These are phyloP conservation scores for Unio pictorum DNA, from an alignment of 2,888 invertebrate genomes.

Conservation along the genomic window DNA sequence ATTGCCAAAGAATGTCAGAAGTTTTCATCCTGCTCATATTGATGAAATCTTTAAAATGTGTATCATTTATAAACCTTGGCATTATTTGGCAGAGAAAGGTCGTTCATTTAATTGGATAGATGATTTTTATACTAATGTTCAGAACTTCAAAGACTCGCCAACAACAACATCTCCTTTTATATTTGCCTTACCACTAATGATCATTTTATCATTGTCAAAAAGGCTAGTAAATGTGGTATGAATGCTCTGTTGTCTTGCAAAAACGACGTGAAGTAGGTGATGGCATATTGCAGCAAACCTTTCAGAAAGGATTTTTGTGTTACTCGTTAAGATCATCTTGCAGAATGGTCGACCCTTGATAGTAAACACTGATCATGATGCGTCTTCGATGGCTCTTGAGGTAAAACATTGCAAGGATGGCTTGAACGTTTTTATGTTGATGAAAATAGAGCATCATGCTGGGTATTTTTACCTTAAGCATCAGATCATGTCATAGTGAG, in stretches of 20 bases:
- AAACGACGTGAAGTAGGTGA: slow-evolving; percentile 10
- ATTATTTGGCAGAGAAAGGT: slow-evolving; percentile 1
- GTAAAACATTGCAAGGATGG: slow-evolving; percentile 4
- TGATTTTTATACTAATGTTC: slow-evolving; percentile 3
- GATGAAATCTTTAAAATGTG: slow-evolving; percentile 2
- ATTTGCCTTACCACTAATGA: background rate
- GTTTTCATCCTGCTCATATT: slow-evolving; percentile 3
- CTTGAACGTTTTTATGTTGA: background rate
- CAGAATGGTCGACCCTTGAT: slow-evolving; percentile 2
- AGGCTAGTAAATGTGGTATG: slow-evolving; percentile 5
- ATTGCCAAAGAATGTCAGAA: slow-evolving; percentile 10
- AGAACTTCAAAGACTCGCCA: slow-evolving; percentile 9
- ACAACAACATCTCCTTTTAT: slow-evolving; percentile 3
- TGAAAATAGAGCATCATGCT: slow-evolving; percentile 6
- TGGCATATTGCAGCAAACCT: slow-evolving; percentile 9
- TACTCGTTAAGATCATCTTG: slow-evolving; percentile 7
- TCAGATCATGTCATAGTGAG: too few species aligned
- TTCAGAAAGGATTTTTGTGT: slow-evolving; percentile 9
- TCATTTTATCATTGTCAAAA: slow-evolving; percentile 7
- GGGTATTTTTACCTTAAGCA: background rate
- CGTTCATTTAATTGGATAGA: background rate
- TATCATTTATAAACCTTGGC: background rate
- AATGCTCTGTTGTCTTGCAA: slow-evolving; percentile 11
- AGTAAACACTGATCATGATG: slow-evolving; percentile 6
- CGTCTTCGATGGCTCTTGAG: slow-evolving; percentile 5